These are phyloP conservation scores for Acanthosepion esculentum DNA, from an alignment of 2,888 invertebrate genomes.

Conservation along the genomic window DNA sequence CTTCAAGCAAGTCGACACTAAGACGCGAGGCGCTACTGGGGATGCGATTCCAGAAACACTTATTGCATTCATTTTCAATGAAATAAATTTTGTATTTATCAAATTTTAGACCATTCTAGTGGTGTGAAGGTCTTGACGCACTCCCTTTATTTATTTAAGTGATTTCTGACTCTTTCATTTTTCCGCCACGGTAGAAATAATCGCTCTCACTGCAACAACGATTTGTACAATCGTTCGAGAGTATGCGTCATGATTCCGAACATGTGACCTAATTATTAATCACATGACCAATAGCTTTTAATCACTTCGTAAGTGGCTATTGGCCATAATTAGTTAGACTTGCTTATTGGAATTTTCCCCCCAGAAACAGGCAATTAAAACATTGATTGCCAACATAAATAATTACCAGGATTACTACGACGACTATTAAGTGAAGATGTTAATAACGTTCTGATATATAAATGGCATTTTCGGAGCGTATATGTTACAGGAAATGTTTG, in stretches of 20 bases:
- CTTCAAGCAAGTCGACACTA: no score
- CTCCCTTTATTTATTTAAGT: no score
- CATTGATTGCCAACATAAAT: not conserved
- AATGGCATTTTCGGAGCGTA: not conserved
- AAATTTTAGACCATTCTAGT: no score
- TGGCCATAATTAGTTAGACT: not conserved
- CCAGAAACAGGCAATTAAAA: conserved; percentile 7
- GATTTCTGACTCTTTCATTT: no score
- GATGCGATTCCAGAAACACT: no score
- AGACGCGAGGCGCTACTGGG: no score
- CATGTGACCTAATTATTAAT: not conserved
- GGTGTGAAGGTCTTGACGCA: no score
- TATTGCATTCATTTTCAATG: no score
- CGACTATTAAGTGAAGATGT: not conserved
- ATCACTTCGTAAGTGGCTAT: not conserved
- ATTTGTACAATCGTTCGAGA: not conserved
- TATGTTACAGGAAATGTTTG: no score
- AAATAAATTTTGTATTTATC: no score
- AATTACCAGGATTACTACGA: not conserved
- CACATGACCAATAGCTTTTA: not conserved
- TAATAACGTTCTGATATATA: not conserved
- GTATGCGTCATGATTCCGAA: not conserved
- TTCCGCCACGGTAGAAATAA: no score
- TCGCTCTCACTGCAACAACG: no score
- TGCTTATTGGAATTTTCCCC: not conserved